Evolutionary conservation across 2,113 vertebrate species (phyloP), one percentile per base, ranked within the genome.

Genomic region (Copsychus sechellarum): DNA sequence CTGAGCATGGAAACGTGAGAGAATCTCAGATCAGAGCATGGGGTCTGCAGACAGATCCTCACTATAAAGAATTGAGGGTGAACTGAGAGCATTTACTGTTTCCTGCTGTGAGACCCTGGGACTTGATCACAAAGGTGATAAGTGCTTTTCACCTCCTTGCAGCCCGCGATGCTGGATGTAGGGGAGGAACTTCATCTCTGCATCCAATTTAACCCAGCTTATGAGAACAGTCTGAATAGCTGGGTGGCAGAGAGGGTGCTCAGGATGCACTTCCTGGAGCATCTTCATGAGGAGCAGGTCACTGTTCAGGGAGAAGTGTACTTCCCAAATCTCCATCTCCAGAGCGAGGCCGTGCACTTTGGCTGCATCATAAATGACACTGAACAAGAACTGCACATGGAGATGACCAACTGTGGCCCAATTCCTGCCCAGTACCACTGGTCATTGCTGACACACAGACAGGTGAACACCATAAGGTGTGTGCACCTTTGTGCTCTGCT

Each of bases 341-440:
- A 98, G 86, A 73, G 96, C 70, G 97, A 15, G 33, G 54, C 86
- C 3, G 47, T 99, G 90, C 97, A 99, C 84, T 99, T 99, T 31
- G 98, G 98, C 93, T 99, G 98, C 53, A 97, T 99, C 69, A 93
- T 98, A 17, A 99, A 99, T 9, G 95, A 97, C 82, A 99, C 98
- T 0, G 97, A 98, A 74, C 93, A 86, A 36, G 92, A 94, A 5
- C 94, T 66, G 69, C 86, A 90, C 1, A 4, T 99, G 28, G 86
- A 86, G 3, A 97, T 99, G 91, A 98, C 97, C 81, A 99, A 99
- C 97, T 97, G 96, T 97, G 98, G 98, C 95, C 98, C 97, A 0
- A 62, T 99, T 40, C 70, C 97, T 1, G 98, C 98, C 60, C 97
- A 80, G 65, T 99, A 99, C 95, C 95, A 10, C 67, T 99, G 48